Evolutionary conservation across 2,113 vertebrate genomes (phyloP).

Genomic region (Rhynchopsitta pachyrhyncha): DNA sequence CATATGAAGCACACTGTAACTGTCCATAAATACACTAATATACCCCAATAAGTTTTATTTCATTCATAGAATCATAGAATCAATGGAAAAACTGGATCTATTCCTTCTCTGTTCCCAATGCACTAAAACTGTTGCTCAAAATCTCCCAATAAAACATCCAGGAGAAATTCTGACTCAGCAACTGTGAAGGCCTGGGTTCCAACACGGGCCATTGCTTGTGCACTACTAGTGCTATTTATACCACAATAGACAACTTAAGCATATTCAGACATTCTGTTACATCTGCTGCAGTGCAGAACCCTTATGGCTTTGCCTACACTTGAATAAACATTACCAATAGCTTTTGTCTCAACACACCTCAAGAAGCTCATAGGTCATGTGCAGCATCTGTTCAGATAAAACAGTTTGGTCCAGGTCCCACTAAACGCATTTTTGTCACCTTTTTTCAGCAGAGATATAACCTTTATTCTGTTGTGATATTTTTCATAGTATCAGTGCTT

Average conservation of each 20-base stretch:
- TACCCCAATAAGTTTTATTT: neutral
- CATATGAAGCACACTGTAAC: neutral
- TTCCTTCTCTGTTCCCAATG: neutral
- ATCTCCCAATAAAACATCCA: neutral
- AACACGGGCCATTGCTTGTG: neutral
- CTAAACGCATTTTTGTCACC: neutral
- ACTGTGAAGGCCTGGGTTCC: neutral
- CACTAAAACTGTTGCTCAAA: neutral
- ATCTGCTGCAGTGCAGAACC: neutral
- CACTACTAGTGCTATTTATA: neutral
- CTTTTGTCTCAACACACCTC: neutral
- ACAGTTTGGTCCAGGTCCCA: neutral
- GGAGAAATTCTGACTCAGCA: neutral
- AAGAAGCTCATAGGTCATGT: neutral
- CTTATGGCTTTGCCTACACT: neutral
- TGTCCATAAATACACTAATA: neutral
- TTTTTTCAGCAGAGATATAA: neutral
- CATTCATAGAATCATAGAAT: neutral
- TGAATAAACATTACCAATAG: neutral
- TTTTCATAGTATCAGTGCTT: neutral
- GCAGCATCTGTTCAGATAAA: neutral
- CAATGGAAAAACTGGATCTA: neutral
- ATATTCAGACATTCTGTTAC: neutral
- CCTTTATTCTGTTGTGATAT: neutral
- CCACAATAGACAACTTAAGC: neutral